Base-by-base conservation (phyloP, 2,888 invertebrate species). In the Acanthosepion esculentum region DNA sequence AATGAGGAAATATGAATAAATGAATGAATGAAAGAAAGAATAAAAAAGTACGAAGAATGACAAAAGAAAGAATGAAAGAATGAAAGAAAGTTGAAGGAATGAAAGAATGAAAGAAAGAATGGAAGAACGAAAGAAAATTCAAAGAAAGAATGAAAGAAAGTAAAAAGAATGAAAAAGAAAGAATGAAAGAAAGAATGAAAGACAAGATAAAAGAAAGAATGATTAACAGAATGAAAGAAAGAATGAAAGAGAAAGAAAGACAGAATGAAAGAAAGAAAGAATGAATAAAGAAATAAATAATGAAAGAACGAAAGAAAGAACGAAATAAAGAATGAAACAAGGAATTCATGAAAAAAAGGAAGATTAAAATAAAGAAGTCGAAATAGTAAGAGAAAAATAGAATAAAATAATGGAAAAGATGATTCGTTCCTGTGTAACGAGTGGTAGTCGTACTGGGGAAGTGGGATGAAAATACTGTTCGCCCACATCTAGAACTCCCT, bases 81-180 rank as follows among this genome's bases (percentile, higher is more conserved):
- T 53, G 1, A 94, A n/a, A n/a, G n/a, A n/a, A n/a, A n/a, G n/a
- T n/a, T n/a, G n/a, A n/a, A 53, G 23, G 59, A 92, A 92, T 53
- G 92, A 94, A 59, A 92, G 92, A 41, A 41, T 41, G 41, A 41
- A 41, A 41, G n/a, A 41, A 41, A 41, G 41, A 41, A 41, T 41
- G 41, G 3, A 41, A 41, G 41, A 41, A 41, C 3, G 2, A 41
- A 41, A 41, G 41, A 41, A 41, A 41, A 41, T 41, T 41, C n/a
- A n/a, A n/a, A n/a, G 41, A 41, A 2, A 2, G 41, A 41, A 41
- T 92, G 92, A 94, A 50, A 94, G 92, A 92, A 59, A 92, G 55
- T 91, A 92, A 92, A 64, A 94, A 94, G 92, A 94, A 94, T 92
- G 94, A 92, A 93, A 93, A 94, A 92, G 93, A 92, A 94, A 92